Base-by-base conservation (phyloP, 2,113 vertebrate species). In the Theristicus caerulescens region DNA sequence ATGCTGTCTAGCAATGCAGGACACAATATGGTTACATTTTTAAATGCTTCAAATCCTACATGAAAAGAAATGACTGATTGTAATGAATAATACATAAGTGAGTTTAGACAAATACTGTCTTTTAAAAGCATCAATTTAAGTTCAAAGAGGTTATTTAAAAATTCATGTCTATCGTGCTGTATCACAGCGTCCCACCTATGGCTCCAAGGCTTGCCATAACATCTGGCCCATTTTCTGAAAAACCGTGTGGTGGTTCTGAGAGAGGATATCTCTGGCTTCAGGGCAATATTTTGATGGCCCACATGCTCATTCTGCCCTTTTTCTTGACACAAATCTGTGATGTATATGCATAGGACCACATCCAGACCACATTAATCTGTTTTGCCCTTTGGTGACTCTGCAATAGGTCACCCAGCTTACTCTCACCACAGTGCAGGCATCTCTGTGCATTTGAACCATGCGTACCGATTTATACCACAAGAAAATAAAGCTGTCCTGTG, bases 391-490 rank as follows among this genome's bases (percentile, higher is more conserved):
- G 52, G 17, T 67, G n/a, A 69, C 38, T 46, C 38, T 32, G 15
- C 8, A 49, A 52, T n/a, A 76, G 57, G 34, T 71, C 34, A 88
- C 69, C 46, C 6, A 10, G 46, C 34, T 84, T 46, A 79, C 42
- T 76, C 10, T 69, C 32, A 52, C 34, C 21, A 47, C 31, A 76
- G 25, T 1, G 5, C 40, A 52, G 88, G 58, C 38, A 80, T 11
- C 54, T 51, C 61, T 85, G 40, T 69, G 54, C 38, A 31, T 69
- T 44, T 71, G 64, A 69, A 13, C 16, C 21, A 66, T 1, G 16
- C 1, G 2, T 22, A 66, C 13, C 1, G 0, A 44, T 13, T 42
- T 42, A 71, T 25, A 26, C 9, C 13, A 16, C 12, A 59, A 59
- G 73, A 44, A 83, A 79, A 87, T 24, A 76, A 86, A 90, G 59